Conservation (phyloP, 1,140 invertebrate species). For the Idris sp. region DNA sequence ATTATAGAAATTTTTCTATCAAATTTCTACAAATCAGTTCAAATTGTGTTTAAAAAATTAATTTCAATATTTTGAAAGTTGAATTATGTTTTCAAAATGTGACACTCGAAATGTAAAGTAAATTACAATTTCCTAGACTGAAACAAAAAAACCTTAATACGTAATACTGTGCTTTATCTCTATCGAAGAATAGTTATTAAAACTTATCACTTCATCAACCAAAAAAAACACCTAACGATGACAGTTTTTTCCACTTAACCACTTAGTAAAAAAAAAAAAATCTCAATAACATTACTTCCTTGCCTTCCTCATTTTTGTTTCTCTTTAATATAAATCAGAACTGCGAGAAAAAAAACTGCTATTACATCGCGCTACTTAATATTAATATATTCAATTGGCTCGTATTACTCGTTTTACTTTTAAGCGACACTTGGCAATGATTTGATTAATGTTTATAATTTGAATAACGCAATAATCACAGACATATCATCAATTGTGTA, state of each 20-base stretch:
- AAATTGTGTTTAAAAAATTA: no score
- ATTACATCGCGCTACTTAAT: slow-evolving; percentile 39
- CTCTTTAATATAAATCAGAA: slow-evolving; percentile 21
- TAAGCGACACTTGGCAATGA: slow-evolving; percentile 43
- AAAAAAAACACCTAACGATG: neutral
- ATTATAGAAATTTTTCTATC: no score
- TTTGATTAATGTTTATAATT: slow-evolving; percentile 44
- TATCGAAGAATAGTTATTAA: no score
- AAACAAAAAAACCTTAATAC: no score
- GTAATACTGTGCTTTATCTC: no score
- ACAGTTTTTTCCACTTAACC: slow-evolving; percentile 3
- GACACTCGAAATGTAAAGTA: no score
- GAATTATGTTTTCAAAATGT: no score
- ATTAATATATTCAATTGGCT: slow-evolving; percentile 49
- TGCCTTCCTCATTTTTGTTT: slow-evolving; percentile 26
- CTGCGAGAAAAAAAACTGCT: slow-evolving; percentile 21
- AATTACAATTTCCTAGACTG: no score
- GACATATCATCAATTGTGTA: slow-evolving; percentile 52
- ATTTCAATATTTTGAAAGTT: no score
- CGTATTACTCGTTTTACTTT: slow-evolving; percentile 40
- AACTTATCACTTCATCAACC: neutral
- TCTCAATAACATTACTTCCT: slow-evolving; percentile 1
- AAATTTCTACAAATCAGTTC: no score
- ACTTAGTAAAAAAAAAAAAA: neutral
- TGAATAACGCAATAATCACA: slow-evolving; percentile 41